phyloP scores from a whole-genome alignment of 2,888 invertebrate species.

The Diachrysia chrysitis region DNA sequence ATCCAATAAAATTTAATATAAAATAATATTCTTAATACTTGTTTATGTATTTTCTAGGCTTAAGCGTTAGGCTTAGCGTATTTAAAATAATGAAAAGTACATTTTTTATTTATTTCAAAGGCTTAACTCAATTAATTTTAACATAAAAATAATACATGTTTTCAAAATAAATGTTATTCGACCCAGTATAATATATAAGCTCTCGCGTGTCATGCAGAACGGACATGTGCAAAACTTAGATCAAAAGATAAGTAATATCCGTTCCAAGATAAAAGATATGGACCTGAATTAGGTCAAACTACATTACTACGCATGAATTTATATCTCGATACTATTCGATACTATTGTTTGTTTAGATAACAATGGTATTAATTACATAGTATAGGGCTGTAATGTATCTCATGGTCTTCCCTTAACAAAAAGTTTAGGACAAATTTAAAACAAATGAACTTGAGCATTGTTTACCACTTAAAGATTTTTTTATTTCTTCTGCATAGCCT shows the following conservation, averaged over 20 bases:
- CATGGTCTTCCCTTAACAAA: background rate
- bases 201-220: slow-evolving; percentile 47
- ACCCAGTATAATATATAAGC: slow-evolving; percentile 24
- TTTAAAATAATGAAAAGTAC: too few species aligned
- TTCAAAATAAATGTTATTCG: slow-evolving; percentile 1
- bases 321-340: slow-evolving; percentile 2
- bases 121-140: too few species aligned
- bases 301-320: slow-evolving; percentile 5
- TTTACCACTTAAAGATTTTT: too few species aligned
- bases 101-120: too few species aligned
- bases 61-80: too few species aligned
- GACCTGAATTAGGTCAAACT: slow-evolving; percentile 29
- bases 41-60: too few species aligned
- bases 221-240: slow-evolving; percentile 43
- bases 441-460: too few species aligned
- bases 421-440: background rate
- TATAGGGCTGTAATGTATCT: background rate
- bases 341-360: slow-evolving; percentile 2
- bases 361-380: background rate
- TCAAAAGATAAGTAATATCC: slow-evolving; percentile 42
- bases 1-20: too few species aligned
- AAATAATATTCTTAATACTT: too few species aligned
- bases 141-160: too few species aligned
- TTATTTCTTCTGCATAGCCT: too few species aligned
- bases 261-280: slow-evolving; percentile 44